Evolutionary conservation across 2,888 invertebrate species (phyloP).

Genomic region (Apantesis nais): DNA sequence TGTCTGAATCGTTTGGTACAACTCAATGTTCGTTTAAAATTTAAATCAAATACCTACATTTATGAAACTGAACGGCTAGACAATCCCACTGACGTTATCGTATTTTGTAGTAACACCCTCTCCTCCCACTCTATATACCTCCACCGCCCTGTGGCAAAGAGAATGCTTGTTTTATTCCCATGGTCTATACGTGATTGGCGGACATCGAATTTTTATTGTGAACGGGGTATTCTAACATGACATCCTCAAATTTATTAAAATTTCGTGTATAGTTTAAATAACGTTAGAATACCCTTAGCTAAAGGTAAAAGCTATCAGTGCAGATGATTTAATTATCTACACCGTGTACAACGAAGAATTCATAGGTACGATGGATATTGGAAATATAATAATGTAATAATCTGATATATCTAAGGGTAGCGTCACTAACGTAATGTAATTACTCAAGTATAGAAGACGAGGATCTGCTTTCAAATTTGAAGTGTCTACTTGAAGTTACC

Average conservation of each 20-base stretch:
- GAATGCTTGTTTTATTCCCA: constrained; percentile 58
- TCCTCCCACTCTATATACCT: constrained; percentile 13
- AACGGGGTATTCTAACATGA: constrained; percentile 35
- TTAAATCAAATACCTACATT: constrained; percentile 52
- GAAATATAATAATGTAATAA: neutral
- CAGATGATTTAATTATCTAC: too few relatives aligned
- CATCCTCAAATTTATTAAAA: constrained; percentile 35
- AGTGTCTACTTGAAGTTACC: neutral
- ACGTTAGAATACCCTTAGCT: too few relatives aligned
- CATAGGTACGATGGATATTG: too few relatives aligned
- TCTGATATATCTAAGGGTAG: neutral
- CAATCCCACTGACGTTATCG: constrained; percentile 60
- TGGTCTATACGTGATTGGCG: constrained; percentile 58
- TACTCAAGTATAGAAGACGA: neutral
- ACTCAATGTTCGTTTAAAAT: constrained; percentile 52
- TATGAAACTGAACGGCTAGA: constrained; percentile 56
- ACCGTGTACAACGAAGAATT: too few relatives aligned
- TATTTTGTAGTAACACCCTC: constrained; percentile 48
- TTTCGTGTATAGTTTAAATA: too few relatives aligned
- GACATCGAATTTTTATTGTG: constrained; percentile 56
- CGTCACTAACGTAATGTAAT: neutral
- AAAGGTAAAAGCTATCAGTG: too few relatives aligned
- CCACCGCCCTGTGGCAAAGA: constrained; percentile 52
- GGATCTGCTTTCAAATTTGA: neutral
- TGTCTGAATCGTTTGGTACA: constrained; percentile 39